Percentiles rank a stretch among this genome's conserved stretches.
phyloP scores from a whole-genome alignment of 2,797 vertebrate species.

The Odontamblyopus lacepedii region DNA sequence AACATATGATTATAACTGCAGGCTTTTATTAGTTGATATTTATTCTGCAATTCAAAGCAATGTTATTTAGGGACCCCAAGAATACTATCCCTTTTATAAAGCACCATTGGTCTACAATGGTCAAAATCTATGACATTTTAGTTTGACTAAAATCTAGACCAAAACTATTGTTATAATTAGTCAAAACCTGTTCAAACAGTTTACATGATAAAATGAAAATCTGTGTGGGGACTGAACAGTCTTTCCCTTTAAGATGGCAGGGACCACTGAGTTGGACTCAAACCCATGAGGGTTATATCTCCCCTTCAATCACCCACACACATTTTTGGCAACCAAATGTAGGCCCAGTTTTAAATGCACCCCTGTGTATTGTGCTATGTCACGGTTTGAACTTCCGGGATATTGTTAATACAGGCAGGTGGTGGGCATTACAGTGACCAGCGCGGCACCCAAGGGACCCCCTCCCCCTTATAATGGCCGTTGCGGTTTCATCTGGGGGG shows the following conservation, averaged over 20 bases:
- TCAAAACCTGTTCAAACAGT: constrained; percentile 45
- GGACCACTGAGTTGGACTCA: constrained; percentile 68
- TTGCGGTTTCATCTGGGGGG: constrained; percentile 66
- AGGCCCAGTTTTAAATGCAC: constrained; percentile 70
- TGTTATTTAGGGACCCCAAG: too few relatives aligned
- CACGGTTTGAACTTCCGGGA: constrained; percentile 70
- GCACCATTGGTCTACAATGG: not conserved
- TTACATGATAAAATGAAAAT: not conserved
- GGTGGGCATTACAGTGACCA: constrained; percentile 69
- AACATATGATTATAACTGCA: not conserved
- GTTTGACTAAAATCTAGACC: not conserved
- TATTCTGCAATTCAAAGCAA: not conserved
- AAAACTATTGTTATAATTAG: constrained; percentile 16
- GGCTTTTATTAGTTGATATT: not conserved
- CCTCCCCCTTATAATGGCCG: constrained; percentile 55
- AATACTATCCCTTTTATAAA: too few relatives aligned
- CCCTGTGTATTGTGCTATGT: constrained; percentile 77
- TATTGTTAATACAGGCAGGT: constrained; percentile 76
- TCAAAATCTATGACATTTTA: too few relatives aligned
- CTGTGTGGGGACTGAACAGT: constrained; percentile 47
- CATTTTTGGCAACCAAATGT: constrained; percentile 71
- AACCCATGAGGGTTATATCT: constrained; percentile 72
- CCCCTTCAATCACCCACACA: constrained; percentile 72
- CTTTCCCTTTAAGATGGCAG: constrained; percentile 61
- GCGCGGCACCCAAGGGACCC: constrained; percentile 47